Evolutionary conservation across 2,888 invertebrate genomes (phyloP), one percentile per base, ranked within the genome.

Genomic region (Hoplodrina ambigua): DNA sequence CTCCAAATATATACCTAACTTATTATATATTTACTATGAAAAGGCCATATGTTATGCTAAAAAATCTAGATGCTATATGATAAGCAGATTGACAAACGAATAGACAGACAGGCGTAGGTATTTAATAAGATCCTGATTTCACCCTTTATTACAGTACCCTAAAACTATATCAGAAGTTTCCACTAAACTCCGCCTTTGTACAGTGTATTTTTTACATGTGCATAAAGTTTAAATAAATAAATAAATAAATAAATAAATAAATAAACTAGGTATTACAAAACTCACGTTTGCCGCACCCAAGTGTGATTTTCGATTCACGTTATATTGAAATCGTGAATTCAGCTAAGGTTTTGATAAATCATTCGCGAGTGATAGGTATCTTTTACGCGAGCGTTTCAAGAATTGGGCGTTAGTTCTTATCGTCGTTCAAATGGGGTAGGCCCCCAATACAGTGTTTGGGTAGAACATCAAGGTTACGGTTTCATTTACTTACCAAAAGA

Each of bases 381-480:
- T 69, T 37, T 44, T 37, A 54, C 46, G 20, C 44, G 44, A 37
- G 44, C 46, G n/a, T 69, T 54, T 44, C 37, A 37, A 17, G 8
- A 54, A 19, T 55, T n/a, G 53, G 58, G 20, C 11, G 17, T 7
- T 11, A 33, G 30, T 33, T 25, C 49, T 50, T 53, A 66, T 58
- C 17, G 41, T 54, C 37, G 44, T 59, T 49, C 33, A 55, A 67
- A 49, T 33, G 19, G 52, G 52, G 52, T 68, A 61, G 52, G 61
- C 11, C 52, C 52, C 46, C 33, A 41, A 58, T 57, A 50, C 52
- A 37, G 11, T 53, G 57, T 53, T 68, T 58, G 19, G n/a, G 25
- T 57, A 30, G 17, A 41, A 61, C 17, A 54, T 61, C 53, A 74
- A 68, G 57, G 57, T 65, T 58, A 20, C 33, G 49, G 30, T n/a